Base-by-base conservation (phyloP, 2,113 vertebrate species). In the Tautogolabrus adspersus region DNA sequence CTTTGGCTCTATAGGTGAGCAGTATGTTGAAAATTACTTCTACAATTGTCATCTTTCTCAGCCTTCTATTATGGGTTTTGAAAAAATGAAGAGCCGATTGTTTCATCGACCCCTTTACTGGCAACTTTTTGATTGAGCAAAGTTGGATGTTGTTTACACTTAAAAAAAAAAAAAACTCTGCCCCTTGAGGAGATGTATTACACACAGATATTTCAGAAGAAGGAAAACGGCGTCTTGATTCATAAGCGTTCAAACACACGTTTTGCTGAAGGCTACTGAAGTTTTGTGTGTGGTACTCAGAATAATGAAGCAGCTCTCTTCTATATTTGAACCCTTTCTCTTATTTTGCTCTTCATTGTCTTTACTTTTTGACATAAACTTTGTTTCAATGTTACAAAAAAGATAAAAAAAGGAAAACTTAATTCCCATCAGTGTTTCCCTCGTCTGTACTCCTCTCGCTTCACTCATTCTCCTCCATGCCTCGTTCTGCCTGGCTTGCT, bases 251-350 rank as follows among this genome's bases (percentile, higher is more conserved):
- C 47, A 65, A 54, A 87, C 38, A 30, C 47, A 72, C 38, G 44
- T 63, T 38, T 60, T 49, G 23, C 59, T 34, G 47, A 61, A 63
- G 59, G 76, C 60, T 3, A 58, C 59, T 54, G n/a, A 71, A 65
- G 10, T 42, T 69, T 54, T n/a, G n/a, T 10, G 1, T 59, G 68
- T 61, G 21, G 54, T 61, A 15, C 58, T 62, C 15, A 11, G 59
- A 70, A 77, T 70, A 81, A 62, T 61, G 40, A 64, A 65, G 42
- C 21, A 55, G 46, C 71, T 66, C 10, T 6, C 1, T 2, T 23
- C 63, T 66, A 52, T 65, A 66, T 61, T 72, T 78, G 56, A 65
- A 55, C 74, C 77, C 61, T 56, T 77, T 56, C n/a, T 75, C 57
- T 60, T 54, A 51, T 66, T 63, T 19, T n/a, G 49, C 60, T 66